Evolutionary conservation across 2,888 invertebrate species (phyloP), one percentile per base, ranked within the genome.

Genomic region (Hyles lineata): DNA sequence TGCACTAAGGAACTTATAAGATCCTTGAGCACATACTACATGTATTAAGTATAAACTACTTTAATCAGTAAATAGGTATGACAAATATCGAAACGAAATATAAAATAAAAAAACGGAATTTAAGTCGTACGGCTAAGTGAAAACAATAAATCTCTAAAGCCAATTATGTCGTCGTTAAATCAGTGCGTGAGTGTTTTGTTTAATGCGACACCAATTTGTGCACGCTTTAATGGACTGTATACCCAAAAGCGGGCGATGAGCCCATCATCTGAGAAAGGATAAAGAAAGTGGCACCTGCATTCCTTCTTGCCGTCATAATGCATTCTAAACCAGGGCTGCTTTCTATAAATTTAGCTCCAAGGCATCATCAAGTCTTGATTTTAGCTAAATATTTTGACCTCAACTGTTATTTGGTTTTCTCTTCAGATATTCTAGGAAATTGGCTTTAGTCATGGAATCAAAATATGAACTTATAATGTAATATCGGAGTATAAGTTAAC

Each of bases 211-310:
- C 52, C 61, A 32, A 73, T 72, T 58, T 43, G 58, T 43, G 63
- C 23, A 4, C 58, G 58, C 67, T 35, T 25, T 67, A 72, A 63
- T 59, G 55, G 58, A 67, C 35, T 67, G 67, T 32, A 23, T 71
- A 72, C 59, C 73, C 72, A 67, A 77, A 74, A 74, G 3, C 15
- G 55, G 50, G 2, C 74, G 61, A 70, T 67, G 60, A 73, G 71
- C 73, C 59, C 35, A 21, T 29, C 76, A 58, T 55, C 29, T 32
- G 32, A 52, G 58, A 21, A 71, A 81, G 80, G 83, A 85, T 84
- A 84, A 78, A 80, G 83, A 87, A 87, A 87, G 87, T 87, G 82
- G 77, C 83, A 76, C 77, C 77, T 72, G 79, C 85, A 87, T 87
- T 86, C 86, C 84, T 77, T 70, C 25, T 60, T 6, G 52, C 71